Evolutionary conservation across 2,888 invertebrate species (phyloP).

Genomic region (Agrotis exclamationis): DNA sequence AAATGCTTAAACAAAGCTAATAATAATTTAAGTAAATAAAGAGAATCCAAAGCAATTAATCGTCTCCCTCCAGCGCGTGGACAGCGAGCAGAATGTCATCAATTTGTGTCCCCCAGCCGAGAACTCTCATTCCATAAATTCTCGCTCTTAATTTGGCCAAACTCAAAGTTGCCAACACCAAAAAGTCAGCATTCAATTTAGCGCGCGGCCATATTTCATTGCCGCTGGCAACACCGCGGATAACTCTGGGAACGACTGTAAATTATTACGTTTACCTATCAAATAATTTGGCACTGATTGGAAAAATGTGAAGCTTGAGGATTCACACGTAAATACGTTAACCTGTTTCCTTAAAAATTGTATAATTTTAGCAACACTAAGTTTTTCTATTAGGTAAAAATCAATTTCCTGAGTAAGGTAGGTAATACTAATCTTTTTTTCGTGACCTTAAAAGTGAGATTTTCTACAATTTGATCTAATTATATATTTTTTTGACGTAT

Average conservation of each 20-base stretch:
- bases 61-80: constrained; percentile 1
- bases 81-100: constrained; percentile 47
- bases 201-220: constrained; percentile 58
- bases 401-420: too few relatives aligned
- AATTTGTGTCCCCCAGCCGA: constrained; percentile 53
- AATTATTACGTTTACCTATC: constrained; percentile 63
- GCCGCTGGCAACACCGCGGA: constrained; percentile 63
- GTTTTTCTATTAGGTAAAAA: too few relatives aligned
- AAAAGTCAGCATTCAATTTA: constrained; percentile 68
- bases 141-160: constrained; percentile 61
- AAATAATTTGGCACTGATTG: constrained; percentile 63
- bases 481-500: too few relatives aligned
- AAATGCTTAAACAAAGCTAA: neutral
- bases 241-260: constrained; percentile 55
- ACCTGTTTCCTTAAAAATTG: neutral
- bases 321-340: neutral
- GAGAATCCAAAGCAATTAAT: constrained; percentile 8
- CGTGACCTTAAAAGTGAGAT: too few relatives aligned
- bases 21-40: constrained; percentile 20
- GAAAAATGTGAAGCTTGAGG: constrained; percentile 40
- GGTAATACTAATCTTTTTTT: too few relatives aligned
- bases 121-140: constrained; percentile 67
- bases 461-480: too few relatives aligned
- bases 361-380: neutral
- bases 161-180: constrained; percentile 62